Percentiles rank a stretch among this genome's conserved stretches.
Conservation (phyloP, 2,113 vertebrate genomes). For the Paradoxurus hermaphroditus region DNA sequence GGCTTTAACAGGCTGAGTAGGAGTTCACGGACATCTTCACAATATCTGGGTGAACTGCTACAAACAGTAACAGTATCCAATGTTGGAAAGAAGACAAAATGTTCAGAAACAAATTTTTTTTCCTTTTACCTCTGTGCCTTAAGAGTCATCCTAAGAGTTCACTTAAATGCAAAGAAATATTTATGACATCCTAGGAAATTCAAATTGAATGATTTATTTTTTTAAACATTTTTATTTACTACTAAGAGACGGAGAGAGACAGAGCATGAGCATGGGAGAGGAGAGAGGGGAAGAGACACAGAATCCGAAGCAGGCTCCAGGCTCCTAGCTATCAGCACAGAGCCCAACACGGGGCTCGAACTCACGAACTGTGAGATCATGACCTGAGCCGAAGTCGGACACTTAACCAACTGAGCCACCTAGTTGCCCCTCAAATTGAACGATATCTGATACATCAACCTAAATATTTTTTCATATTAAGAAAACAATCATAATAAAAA, state of each 20-base stretch:
- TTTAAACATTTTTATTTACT: no score
- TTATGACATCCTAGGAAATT: not conserved
- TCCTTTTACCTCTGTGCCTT: not conserved
- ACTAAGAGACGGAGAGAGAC: no score
- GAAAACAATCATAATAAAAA: not conserved
- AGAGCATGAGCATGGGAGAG: no score
- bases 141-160: not conserved
- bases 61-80: not conserved
- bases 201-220: not conserved
- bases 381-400: no score
- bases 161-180: not conserved
- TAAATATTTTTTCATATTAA: not conserved
- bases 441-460: not conserved
- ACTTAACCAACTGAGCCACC: no score
- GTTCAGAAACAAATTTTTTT: not conserved
- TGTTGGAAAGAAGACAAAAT: not conserved
- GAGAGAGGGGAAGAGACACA: no score
- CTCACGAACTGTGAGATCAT: no score
- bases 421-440: no score
- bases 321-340: no score
- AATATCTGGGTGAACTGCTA: not conserved
- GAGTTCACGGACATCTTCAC: not conserved
- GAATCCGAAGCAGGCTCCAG: no score
- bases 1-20: not conserved
- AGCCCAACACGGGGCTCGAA: no score